Percentiles rank a stretch among this genome's conserved stretches.
Conservation (phyloP, 2,888 invertebrate genomes). For the Andrena bucephala region DNA sequence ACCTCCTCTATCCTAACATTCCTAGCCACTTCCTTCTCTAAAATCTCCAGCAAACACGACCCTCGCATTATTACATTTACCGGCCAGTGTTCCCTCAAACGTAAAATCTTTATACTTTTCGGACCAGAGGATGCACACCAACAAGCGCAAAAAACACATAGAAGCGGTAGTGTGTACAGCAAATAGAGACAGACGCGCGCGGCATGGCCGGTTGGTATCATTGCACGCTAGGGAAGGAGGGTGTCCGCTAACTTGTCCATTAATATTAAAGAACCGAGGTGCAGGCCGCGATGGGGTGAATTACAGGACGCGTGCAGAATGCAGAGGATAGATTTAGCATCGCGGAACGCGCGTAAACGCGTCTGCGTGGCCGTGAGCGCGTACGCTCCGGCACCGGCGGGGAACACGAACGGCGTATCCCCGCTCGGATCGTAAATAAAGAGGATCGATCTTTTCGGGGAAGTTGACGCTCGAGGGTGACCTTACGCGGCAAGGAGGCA, state of each 20-base stretch:
- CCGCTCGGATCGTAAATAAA: slow-evolving; percentile 57
- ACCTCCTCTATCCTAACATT: too few species aligned
- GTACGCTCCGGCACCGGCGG: background rate
- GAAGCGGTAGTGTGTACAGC: too few species aligned
- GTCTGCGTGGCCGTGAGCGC: slow-evolving; percentile 44
- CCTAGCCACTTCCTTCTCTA: too few species aligned
- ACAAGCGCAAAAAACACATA: too few species aligned
- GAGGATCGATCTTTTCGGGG: slow-evolving; percentile 31
- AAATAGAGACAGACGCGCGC: background rate
- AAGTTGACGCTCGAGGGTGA: slow-evolving; percentile 36
- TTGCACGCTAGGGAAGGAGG: slow-evolving; percentile 63
- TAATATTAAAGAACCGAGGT: slow-evolving; percentile 83
- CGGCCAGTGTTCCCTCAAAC: too few species aligned
- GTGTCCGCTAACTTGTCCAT: slow-evolving; percentile 83
- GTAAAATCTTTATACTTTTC: too few species aligned
- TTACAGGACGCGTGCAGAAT: slow-evolving; percentile 53
- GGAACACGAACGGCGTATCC: slow-evolving; percentile 13
- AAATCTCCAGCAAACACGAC: too few species aligned
- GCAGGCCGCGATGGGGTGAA: slow-evolving; percentile 65
- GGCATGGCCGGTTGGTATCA: slow-evolving; percentile 52
- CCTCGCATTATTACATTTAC: too few species aligned
- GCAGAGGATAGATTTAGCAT: slow-evolving; percentile 57
- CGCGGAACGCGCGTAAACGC: slow-evolving; percentile 54
- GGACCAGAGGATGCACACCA: too few species aligned
- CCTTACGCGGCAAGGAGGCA: slow-evolving; percentile 36